phyloP scores from a whole-genome alignment of 1,140 invertebrate genomes.

The Elymnias hypermnestra region DNA sequence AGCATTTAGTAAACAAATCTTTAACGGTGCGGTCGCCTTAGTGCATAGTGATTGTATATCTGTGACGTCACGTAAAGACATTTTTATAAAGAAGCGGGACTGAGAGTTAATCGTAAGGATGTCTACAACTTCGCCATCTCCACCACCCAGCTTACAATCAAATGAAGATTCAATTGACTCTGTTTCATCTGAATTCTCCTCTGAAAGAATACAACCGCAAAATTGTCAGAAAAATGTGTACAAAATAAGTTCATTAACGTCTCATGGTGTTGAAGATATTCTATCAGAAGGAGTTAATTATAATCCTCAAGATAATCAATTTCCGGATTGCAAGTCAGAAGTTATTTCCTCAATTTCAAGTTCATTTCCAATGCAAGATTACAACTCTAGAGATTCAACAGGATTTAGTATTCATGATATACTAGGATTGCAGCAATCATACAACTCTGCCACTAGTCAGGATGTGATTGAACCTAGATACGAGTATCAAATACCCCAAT shows the following conservation, averaged over 20 bases:
- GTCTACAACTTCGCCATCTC: slow-evolving; percentile 44
- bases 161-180: slow-evolving; percentile 54
- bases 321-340: slow-evolving; percentile 48
- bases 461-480: slow-evolving; percentile 51
- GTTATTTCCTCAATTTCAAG: slow-evolving; percentile 39
- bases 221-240: slow-evolving; percentile 33
- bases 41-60: slow-evolving; percentile 34
- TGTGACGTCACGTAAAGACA: slow-evolving; percentile 17
- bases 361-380: slow-evolving; percentile 57
- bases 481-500: slow-evolving; percentile 59
- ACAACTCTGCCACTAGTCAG: slow-evolving; percentile 30
- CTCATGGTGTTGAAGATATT: slow-evolving; percentile 69
- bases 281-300: slow-evolving; percentile 47
- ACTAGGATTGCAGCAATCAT: slow-evolving; percentile 62
- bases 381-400: slow-evolving; percentile 67
- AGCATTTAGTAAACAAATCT: slow-evolving; percentile 71
- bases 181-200: slow-evolving; percentile 40
- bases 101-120: slow-evolving; percentile 27
- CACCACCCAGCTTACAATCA: slow-evolving; percentile 41
- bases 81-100: slow-evolving; percentile 8
- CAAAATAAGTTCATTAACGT: slow-evolving; percentile 39
- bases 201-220: slow-evolving; percentile 26
- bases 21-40: slow-evolving; percentile 49
- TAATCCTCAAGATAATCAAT: slow-evolving; percentile 35
- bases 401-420: slow-evolving; percentile 73